Conservation (phyloP, 1,140 invertebrate genomes). For the Acromyrmex echinatior region DNA sequence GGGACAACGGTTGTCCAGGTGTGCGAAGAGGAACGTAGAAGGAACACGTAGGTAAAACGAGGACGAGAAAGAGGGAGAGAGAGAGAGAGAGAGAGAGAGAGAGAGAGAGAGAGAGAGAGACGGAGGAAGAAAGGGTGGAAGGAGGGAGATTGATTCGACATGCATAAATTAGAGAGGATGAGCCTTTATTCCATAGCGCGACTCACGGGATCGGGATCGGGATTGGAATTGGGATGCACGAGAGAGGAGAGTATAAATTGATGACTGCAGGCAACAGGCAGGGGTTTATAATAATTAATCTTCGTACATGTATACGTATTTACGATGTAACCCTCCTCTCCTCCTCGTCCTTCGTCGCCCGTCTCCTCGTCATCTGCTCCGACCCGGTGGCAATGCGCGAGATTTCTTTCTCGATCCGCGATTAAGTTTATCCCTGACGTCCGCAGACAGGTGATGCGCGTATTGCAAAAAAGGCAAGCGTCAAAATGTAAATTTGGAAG, state of each 20-base stretch:
- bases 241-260: conserved; percentile 83
- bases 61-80: conserved; percentile 4
- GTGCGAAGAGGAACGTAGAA: conserved; percentile 64
- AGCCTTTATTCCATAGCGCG: conserved; percentile 82
- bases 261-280: conserved; percentile 85
- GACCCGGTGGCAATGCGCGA: conserved; percentile 52
- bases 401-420: conserved; percentile 53
- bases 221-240: conserved; percentile 81
- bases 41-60: conserved; percentile 42
- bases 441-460: conserved; percentile 55
- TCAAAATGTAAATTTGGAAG: conserved; percentile 9
- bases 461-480: conserved; percentile 5
- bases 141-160: conserved; percentile 85
- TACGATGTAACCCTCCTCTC: conserved; percentile 20
- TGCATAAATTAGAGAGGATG: conserved; percentile 86
- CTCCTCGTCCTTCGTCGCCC: conserved; percentile 36
- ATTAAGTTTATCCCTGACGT: conserved; percentile 58
- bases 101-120: background rate
- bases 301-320: conserved; percentile 79
- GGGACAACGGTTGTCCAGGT: conserved; percentile 76
- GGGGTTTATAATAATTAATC: conserved; percentile 86
- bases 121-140: conserved; percentile 54
- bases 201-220: conserved; percentile 79
- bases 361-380: conserved; percentile 77
- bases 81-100: conserved; percentile 20